phyloP scores from a whole-genome alignment of 2,113 vertebrate species.

The Athene cunicularia region DNA sequence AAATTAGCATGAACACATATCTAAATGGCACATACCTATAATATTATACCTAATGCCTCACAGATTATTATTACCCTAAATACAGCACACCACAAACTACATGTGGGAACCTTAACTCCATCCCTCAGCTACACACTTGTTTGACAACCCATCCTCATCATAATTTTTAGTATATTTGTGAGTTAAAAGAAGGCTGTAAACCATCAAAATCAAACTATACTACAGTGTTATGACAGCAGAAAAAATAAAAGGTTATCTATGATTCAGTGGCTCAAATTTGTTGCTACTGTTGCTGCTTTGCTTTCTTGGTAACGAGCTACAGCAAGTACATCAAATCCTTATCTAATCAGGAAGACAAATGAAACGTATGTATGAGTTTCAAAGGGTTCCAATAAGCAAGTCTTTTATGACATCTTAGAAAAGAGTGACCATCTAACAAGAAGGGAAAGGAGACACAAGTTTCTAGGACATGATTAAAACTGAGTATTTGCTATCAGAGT shows the following conservation, averaged over 20 bases:
- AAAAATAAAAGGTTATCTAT: not conserved
- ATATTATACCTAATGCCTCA: not conserved
- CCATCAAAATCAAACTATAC: not conserved
- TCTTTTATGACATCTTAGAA: not conserved
- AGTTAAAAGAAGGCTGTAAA: not conserved
- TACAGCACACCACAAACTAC: not conserved
- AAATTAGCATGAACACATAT: not conserved
- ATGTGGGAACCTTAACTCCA: not conserved
- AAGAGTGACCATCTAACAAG: not conserved
- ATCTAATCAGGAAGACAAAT: not conserved
- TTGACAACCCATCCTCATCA: not conserved
- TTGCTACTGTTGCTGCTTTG: not conserved
- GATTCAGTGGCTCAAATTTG: not conserved
- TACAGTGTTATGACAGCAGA: not conserved
- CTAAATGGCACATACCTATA: not conserved
- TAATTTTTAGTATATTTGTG: not conserved
- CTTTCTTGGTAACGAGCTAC: not conserved
- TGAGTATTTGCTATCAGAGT: not conserved
- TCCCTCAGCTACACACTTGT: not conserved
- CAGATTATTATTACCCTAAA: not conserved
- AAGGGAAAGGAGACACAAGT: not conserved
- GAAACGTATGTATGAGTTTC: not conserved
- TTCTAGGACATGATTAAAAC: not conserved
- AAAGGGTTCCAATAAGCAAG: not conserved
- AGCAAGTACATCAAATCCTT: not conserved